Conservation (phyloP, 2,888 invertebrate species). For the Eupeodes latifasciatus region DNA sequence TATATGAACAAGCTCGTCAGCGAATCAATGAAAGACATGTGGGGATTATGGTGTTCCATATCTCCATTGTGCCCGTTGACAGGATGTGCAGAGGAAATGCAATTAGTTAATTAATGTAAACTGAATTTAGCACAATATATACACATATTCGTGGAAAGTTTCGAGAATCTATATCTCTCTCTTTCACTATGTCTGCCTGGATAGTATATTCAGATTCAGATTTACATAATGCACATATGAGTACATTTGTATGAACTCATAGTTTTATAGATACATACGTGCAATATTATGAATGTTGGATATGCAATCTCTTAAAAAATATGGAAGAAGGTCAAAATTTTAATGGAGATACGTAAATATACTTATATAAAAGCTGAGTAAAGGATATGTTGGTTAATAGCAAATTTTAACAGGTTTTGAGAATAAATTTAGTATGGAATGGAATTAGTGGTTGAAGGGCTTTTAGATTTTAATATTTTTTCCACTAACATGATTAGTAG, state of each 20-base stretch:
- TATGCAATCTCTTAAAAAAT: constrained; percentile 27
- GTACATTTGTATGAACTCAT: constrained; percentile 3
- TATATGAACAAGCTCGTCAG: constrained; percentile 38
- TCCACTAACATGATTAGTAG: background rate
- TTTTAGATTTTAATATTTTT: constrained; percentile 28
- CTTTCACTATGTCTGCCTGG: background rate
- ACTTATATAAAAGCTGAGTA: background rate
- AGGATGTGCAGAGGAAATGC: constrained; percentile 54
- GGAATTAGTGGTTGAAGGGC: constrained; percentile 27
- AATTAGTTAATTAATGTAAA: constrained; percentile 70
- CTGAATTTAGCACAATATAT: constrained; percentile 20
- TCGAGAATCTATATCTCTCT: background rate
- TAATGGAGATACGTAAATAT: background rate
- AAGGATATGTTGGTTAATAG: constrained; percentile 8
- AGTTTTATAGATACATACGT: no score
- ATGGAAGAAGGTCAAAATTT: constrained; percentile 55
- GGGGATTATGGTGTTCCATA: constrained; percentile 10
- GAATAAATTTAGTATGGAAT: background rate
- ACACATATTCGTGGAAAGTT: background rate
- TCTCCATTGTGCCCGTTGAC: constrained; percentile 29
- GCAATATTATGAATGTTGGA: background rate
- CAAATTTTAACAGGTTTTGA: constrained; percentile 11
- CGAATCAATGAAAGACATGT: constrained; percentile 13
- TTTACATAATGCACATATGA: background rate
- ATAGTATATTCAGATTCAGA: background rate